Percentiles rank a stretch among this genome's conserved stretches.
These are phyloP conservation scores for Danio rerio DNA, from an alignment of 2,113 vertebrate species.

Conservation along the genomic window GRCz12tu NC_133188.1:33946001-33946500, in stretches of 20 bases:
- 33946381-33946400: slow-evolving; percentile 98
- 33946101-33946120: slow-evolving; percentile 22
- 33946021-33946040: slow-evolving; percentile 31
- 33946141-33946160: slow-evolving; percentile 56
- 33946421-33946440: slow-evolving; percentile 95
- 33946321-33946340: slow-evolving; percentile 37
- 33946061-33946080: slow-evolving; percentile 22
- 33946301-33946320: slow-evolving; percentile 1
- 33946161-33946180: slow-evolving; percentile 69
- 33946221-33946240: slow-evolving; percentile 44
- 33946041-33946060: slow-evolving; percentile 31
- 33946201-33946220: slow-evolving; percentile 62
- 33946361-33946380: slow-evolving; percentile 90
- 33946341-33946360: slow-evolving; percentile 47
- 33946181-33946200: slow-evolving; percentile 65
- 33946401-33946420: slow-evolving; percentile 98
- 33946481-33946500: slow-evolving; percentile 85
- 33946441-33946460: slow-evolving; percentile 99
- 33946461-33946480: slow-evolving; percentile 98
- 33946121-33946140: slow-evolving; percentile 24
- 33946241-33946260: slow-evolving; percentile 44
- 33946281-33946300: slow-evolving; percentile 17
- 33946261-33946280: slow-evolving; percentile 37
- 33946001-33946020: background rate
- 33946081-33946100: slow-evolving; percentile 30